A percentile compares a stretch with the other conserved stretches of the same genome.
These are phyloP conservation scores for Blera fallax DNA, from an alignment of 2,888 invertebrate species.

Conservation along the genomic window DNA sequence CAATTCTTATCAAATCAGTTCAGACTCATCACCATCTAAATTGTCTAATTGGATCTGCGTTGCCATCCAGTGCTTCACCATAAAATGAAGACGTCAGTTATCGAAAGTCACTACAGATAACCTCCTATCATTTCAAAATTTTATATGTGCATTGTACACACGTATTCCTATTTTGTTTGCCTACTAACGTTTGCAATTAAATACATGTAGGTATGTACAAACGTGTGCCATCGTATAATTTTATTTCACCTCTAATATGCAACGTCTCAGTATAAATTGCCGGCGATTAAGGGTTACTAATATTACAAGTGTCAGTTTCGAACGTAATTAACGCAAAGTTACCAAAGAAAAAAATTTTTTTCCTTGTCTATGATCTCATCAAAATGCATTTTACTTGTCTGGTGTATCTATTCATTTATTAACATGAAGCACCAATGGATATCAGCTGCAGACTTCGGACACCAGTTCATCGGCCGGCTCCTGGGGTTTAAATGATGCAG, in stretches of 20 bases:
- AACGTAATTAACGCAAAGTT: slow-evolving; percentile 16
- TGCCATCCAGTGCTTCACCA: too few relatives aligned
- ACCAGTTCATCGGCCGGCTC: slow-evolving; percentile 53
- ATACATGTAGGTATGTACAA: too few relatives aligned
- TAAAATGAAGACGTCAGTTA: too few relatives aligned
- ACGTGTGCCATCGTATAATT: neutral
- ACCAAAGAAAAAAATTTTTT: neutral
- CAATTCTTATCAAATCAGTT: too few relatives aligned
- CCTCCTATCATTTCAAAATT: neutral
- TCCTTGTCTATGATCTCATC: slow-evolving; percentile 34
- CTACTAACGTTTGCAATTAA: neutral
- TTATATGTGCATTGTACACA: neutral
- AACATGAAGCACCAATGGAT: slow-evolving; percentile 4
- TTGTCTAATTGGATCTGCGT: too few relatives aligned
- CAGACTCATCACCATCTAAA: too few relatives aligned
- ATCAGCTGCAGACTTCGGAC: slow-evolving; percentile 44
- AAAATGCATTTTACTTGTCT: slow-evolving; percentile 40
- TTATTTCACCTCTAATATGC: neutral
- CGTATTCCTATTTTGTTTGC: neutral
- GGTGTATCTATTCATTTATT: slow-evolving; percentile 28
- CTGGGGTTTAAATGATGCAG: slow-evolving; percentile 4
- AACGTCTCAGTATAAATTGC: slow-evolving; percentile 2
- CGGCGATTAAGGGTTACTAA: slow-evolving; percentile 10
- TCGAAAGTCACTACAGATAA: neutral
- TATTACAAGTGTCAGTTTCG: slow-evolving; percentile 22